Base-by-base conservation (phyloP, 2,888 invertebrate genomes). In the Iphiclides podalirius region DNA sequence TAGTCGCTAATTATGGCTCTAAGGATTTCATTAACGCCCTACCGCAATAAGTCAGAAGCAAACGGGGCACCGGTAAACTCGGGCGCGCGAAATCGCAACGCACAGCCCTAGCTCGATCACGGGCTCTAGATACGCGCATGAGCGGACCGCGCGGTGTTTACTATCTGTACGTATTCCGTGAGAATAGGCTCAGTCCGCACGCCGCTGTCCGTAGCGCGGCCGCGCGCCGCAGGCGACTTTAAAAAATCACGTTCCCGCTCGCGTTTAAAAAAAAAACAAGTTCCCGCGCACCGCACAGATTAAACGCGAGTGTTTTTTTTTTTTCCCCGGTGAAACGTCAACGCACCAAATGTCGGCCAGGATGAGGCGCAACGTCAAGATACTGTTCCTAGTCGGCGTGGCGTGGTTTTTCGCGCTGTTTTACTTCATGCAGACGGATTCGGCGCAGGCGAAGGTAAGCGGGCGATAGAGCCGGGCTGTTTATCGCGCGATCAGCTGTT, bases 341-440 rank as follows among this genome's bases (percentile, higher is more conserved):
- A n/a, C 20, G 26, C 26, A 9, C 1, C 31, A 31, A 31, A 31
- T 31, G 31, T 31, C 31, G 31, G 31, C 31, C 11, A 31, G 31
- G 69, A 88, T 88, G 88, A 70, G 87, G 53, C 81, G 87, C 41
- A 88, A 88, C 71, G 65, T 88, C 54, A 88, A 88, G 71, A 77
- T 88, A 39, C 58, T 87, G 59, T 80, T 81, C 67, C 72, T 86
- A 34, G 60, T 86, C 23, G 86, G 78, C 53, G 75, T 79, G 47
- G 79, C 78, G 55, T 88, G 87, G 87, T 83, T 85, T 73, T 83
- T 82, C 63, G 77, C 80, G 65, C 66, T 88, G 50, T 77, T 87
- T 59, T 88, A 87, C 68, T 87, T 76, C 66, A 86, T 87, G 81
- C 86, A 87, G 59, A 77, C 87, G 46, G 87, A 84, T 60, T 66